Evolutionary conservation across 1,140 invertebrate genomes (phyloP).

Genomic region (Coelopa frigida): DNA sequence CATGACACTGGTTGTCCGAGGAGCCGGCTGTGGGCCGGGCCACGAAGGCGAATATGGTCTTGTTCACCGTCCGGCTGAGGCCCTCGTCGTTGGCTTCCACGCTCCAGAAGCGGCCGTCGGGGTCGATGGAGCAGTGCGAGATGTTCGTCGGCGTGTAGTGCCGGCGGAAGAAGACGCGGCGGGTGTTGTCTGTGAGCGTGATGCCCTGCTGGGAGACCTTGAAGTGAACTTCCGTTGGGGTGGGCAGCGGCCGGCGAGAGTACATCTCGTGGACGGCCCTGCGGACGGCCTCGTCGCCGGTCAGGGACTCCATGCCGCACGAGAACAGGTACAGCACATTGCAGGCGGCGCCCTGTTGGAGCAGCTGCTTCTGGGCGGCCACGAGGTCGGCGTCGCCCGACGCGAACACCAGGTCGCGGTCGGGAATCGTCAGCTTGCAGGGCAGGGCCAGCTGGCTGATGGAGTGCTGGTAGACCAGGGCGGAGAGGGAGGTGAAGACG

Average conservation of each 20-base stretch:
- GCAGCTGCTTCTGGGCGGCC: conserved; percentile 31
- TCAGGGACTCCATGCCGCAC: conserved; percentile 87
- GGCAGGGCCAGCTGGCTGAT: conserved; percentile 90
- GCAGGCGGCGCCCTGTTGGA: conserved; percentile 68
- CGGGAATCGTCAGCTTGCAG: conserved; percentile 77
- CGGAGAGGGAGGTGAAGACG: conserved; percentile 91
- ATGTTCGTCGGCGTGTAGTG: conserved; percentile 87
- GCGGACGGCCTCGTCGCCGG: conserved; percentile 85
- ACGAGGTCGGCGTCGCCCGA: conserved; percentile 17
- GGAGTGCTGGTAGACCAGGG: conserved; percentile 96
- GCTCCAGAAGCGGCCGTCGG: conserved; percentile 74
- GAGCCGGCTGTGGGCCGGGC: conserved; percentile 65
- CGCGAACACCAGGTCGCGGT: conserved; percentile 44
- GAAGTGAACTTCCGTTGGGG: conserved; percentile 79
- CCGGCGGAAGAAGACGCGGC: conserved; percentile 67
- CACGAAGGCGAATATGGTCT: conserved; percentile 87
- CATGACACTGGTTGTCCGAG: conserved; percentile 88
- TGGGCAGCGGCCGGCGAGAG: conserved; percentile 52
- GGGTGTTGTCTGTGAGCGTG: conserved; percentile 87
- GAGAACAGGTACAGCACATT: conserved; percentile 88
- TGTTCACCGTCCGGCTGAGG: conserved; percentile 34
- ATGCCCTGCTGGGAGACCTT: conserved; percentile 92
- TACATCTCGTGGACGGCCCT: conserved; percentile 68
- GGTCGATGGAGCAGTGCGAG: conserved; percentile 86
- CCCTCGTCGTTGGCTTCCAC: conserved; percentile 18